Conservation (phyloP, 2,888 invertebrate species). For the Philereme vetulata region DNA sequence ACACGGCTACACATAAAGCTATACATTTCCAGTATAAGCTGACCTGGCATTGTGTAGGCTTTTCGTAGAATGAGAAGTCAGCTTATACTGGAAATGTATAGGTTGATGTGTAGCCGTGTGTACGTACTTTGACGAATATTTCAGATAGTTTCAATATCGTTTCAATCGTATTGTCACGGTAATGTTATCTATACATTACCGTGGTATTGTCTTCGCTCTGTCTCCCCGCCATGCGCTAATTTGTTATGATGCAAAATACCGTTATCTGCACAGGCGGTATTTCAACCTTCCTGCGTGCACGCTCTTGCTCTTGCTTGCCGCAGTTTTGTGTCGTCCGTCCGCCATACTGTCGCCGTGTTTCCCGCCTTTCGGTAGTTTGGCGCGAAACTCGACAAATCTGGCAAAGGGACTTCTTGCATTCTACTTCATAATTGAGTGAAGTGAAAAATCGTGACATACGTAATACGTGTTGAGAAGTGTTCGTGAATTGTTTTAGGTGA, state of each 20-base stretch:
- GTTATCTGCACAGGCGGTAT: conserved; percentile 26
- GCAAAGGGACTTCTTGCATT: background rate
- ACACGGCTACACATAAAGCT: too few relatives aligned
- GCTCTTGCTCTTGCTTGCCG: conserved; percentile 14
- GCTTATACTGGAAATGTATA: too few relatives aligned
- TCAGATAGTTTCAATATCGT: conserved; percentile 1
- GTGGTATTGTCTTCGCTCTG: conserved; percentile 27
- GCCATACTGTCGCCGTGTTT: conserved; percentile 50
- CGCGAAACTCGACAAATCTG: conserved; percentile 34
- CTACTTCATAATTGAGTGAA: background rate
- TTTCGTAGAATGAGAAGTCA: too few relatives aligned
- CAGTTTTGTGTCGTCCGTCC: conserved; percentile 49
- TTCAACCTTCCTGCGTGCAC: conserved; percentile 27
- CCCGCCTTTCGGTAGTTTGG: conserved; percentile 46
- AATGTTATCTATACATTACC: too few relatives aligned
- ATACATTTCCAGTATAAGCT: too few relatives aligned
- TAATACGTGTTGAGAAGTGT: conserved; percentile 6
- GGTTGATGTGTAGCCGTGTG: too few relatives aligned
- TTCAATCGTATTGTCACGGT: conserved; percentile 24
- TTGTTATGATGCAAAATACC: conserved; percentile 37
- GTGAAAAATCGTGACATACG: background rate
- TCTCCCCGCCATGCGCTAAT: conserved; percentile 22
- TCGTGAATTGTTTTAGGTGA: conserved; percentile 6
- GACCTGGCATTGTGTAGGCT: too few relatives aligned
- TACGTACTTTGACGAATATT: conserved; percentile 1